Evolutionary conservation across 2,888 invertebrate species (phyloP).

Genomic region (Sympetrum striolatum): DNA sequence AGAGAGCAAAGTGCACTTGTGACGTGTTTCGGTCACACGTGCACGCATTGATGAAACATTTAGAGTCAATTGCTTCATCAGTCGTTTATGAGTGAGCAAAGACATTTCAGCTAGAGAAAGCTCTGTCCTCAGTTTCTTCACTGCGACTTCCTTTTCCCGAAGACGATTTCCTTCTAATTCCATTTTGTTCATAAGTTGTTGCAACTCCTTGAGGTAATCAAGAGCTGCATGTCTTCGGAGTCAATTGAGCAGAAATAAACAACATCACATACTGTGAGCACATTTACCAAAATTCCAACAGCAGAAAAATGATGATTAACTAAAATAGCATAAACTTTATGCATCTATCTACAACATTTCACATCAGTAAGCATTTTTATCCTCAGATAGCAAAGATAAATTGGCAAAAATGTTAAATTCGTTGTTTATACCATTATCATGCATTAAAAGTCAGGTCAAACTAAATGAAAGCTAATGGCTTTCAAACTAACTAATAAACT

Average conservation of each 20-base stretch:
- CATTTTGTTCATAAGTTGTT: conserved; percentile 56
- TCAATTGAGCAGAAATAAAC: not conserved
- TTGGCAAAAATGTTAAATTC: too few relatives aligned
- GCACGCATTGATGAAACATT: not conserved
- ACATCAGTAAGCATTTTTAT: too few relatives aligned
- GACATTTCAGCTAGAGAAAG: not conserved
- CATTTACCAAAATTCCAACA: too few relatives aligned
- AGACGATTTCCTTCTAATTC: conserved; percentile 54
- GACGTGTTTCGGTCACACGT: not conserved
- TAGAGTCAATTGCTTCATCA: conserved; percentile 1
- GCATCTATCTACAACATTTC: too few relatives aligned
- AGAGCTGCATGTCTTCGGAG: conserved; percentile 55
- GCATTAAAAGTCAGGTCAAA: too few relatives aligned
- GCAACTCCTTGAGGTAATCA: conserved; percentile 56
- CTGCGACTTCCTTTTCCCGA: not conserved
- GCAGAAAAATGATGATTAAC: too few relatives aligned
- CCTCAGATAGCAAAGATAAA: too few relatives aligned
- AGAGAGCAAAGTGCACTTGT: conserved; percentile 12
- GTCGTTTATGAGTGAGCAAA: not conserved
- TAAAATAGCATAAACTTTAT: too few relatives aligned
- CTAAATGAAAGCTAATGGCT: too few relatives aligned
- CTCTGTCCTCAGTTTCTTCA: not conserved
- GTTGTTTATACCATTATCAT: too few relatives aligned
- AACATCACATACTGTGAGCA: too few relatives aligned
- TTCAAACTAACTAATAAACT: too few relatives aligned